These are phyloP conservation scores for Eulemur albifrons DNA, from an alignment of 2,797 vertebrate genomes.

Conservation along the genomic window DNA sequence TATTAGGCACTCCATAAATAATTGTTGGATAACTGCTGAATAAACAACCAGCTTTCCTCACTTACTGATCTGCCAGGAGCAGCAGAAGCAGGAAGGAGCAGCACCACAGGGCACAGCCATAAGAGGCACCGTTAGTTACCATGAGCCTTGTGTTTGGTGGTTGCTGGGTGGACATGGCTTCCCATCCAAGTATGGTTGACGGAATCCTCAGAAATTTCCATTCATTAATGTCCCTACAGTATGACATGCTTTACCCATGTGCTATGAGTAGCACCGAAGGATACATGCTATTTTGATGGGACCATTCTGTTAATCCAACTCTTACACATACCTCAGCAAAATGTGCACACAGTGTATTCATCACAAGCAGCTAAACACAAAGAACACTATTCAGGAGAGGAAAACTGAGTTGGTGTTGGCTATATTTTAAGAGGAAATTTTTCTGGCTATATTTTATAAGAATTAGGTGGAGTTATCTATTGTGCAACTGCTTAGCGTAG, in stretches of 20 bases:
- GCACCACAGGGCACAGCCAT: neutral
- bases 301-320: conserved; percentile 20
- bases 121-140: neutral
- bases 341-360: neutral
- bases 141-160: neutral
- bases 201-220: neutral
- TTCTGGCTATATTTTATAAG: conserved; percentile 1
- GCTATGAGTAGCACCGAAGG: neutral
- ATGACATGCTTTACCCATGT: neutral
- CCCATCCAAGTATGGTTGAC: neutral
- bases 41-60: neutral
- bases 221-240: neutral
- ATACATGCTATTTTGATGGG: neutral
- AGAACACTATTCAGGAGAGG: conserved; percentile 28
- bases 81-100: neutral
- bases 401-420: neutral
- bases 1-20: neutral
- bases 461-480: neutral
- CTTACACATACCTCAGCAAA: conserved; percentile 7
- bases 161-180: neutral
- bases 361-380: conserved; percentile 6
- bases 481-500: neutral
- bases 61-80: neutral
- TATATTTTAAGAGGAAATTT: neutral
- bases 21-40: neutral